phyloP scores from a whole-genome alignment of 1,140 invertebrate species.

The Pachypsylla venusta region DNA sequence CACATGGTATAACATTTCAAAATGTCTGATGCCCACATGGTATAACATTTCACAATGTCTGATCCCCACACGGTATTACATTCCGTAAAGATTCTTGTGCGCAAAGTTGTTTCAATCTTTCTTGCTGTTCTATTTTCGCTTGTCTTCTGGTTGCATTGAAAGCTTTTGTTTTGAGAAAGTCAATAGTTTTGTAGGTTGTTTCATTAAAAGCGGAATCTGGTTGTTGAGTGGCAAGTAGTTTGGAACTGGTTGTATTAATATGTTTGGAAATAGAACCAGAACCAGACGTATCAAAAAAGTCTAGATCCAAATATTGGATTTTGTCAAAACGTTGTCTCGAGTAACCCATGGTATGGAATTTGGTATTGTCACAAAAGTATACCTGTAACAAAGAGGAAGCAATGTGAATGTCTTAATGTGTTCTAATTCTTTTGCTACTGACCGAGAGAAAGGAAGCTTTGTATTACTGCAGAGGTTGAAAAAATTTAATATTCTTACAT shows the following conservation, averaged over 20 bases:
- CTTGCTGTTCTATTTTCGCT: conserved; percentile 48
- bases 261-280: conserved; percentile 14
- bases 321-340: conserved; percentile 26
- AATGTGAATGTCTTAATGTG: no score
- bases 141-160: conserved; percentile 74
- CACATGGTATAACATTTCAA: no score
- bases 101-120: no score
- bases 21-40: no score
- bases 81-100: no score
- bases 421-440: no score
- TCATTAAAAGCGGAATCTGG: conserved; percentile 14
- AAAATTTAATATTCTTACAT: no score
- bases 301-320: conserved; percentile 61
- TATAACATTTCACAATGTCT: no score
- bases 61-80: no score
- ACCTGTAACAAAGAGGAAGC: neutral
- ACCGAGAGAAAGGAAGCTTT: no score
- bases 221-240: neutral
- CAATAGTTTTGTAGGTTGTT: conserved; percentile 75
- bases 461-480: no score
- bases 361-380: neutral
- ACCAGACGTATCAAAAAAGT: conserved; percentile 37
- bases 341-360: conserved; percentile 1
- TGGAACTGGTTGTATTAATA: conserved; percentile 2
- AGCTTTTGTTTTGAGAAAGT: conserved; percentile 80